A percentile compares a stretch with the other conserved stretches of the same genome.
Conservation (phyloP, 2,113 vertebrate species). For the Sorex fumeus region DNA sequence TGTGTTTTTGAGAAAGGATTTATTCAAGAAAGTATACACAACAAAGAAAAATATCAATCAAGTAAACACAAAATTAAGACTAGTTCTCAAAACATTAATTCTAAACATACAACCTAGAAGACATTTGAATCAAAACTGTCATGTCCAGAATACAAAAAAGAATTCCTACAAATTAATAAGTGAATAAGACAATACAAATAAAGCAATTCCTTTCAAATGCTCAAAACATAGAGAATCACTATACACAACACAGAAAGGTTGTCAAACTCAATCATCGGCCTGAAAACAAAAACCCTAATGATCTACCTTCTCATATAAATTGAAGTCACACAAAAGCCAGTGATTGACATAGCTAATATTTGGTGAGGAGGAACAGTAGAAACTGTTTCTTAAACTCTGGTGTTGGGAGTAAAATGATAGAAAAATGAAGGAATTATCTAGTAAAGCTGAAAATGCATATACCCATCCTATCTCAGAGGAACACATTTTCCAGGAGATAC, state of each 20-base stretch:
- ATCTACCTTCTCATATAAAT: background rate
- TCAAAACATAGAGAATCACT: background rate
- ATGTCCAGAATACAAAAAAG: background rate
- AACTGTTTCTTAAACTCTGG: background rate
- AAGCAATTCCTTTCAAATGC: background rate
- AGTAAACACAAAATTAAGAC: slow-evolving; percentile 6
- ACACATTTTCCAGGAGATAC: background rate
- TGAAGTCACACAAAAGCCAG: background rate
- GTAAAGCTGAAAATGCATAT: background rate
- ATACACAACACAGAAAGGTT: background rate
- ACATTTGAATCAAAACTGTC: background rate
- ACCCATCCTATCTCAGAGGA: background rate
- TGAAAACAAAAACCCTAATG: background rate
- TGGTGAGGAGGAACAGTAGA: background rate
- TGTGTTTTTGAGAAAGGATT: background rate
- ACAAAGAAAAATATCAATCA: background rate
- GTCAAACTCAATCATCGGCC: slow-evolving; percentile 3
- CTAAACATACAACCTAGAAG: background rate
- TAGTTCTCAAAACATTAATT: background rate
- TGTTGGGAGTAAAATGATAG: background rate
- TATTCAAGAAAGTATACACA: background rate
- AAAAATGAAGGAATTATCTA: slow-evolving; percentile 6
- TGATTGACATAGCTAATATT: background rate
- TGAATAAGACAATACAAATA: background rate
- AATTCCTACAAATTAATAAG: slow-evolving; percentile 19